These are phyloP conservation scores for Rhinolophus ferrumequinum DNA, from an alignment of 2,113 vertebrate genomes.

Conservation along the genomic window DNA sequence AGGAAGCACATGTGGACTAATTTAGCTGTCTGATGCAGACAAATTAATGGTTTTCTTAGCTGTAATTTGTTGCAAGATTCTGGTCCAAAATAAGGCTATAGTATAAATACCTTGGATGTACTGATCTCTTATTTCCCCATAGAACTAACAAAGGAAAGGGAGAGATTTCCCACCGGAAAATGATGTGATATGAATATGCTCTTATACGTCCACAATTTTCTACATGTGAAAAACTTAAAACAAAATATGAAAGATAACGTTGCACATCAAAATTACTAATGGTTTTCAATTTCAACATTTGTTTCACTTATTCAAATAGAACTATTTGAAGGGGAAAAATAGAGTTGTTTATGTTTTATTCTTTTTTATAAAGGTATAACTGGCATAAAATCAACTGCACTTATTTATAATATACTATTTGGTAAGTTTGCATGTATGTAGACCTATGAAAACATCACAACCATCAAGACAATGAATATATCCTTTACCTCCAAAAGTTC, in stretches of 20 bases:
- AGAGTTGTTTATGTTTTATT: neutral
- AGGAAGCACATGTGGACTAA: neutral
- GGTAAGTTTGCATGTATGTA: neutral
- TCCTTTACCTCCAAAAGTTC: neutral
- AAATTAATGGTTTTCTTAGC: neutral
- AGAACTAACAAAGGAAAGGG: neutral
- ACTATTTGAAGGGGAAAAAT: neutral
- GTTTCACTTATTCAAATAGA: neutral
- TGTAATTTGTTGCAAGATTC: neutral
- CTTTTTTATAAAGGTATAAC: neutral
- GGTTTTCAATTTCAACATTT: neutral
- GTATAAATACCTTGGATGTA: neutral
- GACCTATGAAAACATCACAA: neutral
- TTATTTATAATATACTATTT: neutral
- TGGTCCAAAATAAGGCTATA: neutral
- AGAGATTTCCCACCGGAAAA: neutral
- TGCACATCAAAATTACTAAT: neutral
- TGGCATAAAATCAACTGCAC: neutral
- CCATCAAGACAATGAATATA: neutral
- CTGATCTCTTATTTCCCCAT: neutral
- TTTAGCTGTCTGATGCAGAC: neutral
- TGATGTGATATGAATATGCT: neutral
- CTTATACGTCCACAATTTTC: neutral
- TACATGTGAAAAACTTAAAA: neutral
- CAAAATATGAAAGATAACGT: no score